These are phyloP conservation scores for Intellagama lesueurii DNA, from an alignment of 2,797 vertebrate genomes.

Conservation along the genomic window DNA sequence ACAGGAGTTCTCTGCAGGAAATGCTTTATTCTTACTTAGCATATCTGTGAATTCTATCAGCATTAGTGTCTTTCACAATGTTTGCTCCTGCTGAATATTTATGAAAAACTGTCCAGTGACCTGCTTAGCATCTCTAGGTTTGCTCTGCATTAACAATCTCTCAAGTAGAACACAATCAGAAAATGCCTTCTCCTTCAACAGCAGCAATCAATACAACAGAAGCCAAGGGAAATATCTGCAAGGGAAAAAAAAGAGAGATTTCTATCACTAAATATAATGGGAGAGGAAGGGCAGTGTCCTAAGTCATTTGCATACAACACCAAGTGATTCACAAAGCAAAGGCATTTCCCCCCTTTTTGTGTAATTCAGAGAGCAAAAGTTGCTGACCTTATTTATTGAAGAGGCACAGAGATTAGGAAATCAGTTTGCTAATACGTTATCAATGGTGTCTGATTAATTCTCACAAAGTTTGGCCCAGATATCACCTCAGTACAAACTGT, in stretches of 20 bases:
- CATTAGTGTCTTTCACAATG: constrained; percentile 74
- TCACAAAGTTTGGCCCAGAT: constrained; percentile 17
- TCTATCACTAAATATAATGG: constrained; percentile 51
- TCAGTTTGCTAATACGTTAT: constrained; percentile 3
- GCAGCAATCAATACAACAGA: constrained; percentile 68
- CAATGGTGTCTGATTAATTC: constrained; percentile 34
- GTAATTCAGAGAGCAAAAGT: neutral
- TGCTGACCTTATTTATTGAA: constrained; percentile 24
- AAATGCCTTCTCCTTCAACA: constrained; percentile 59
- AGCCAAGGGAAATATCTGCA: constrained; percentile 65
- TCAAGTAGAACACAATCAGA: constrained; percentile 68
- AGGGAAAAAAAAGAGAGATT: constrained; percentile 35
- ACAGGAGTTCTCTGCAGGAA: constrained; percentile 71
- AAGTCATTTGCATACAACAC: constrained; percentile 1
- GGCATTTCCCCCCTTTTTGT: neutral
- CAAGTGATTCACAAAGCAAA: neutral
- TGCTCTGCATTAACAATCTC: constrained; percentile 70
- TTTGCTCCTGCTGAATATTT: constrained; percentile 77
- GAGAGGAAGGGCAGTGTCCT: constrained; percentile 19
- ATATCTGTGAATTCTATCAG: constrained; percentile 75
- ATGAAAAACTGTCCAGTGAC: constrained; percentile 77
- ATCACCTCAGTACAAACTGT: neutral
- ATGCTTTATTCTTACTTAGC: constrained; percentile 73
- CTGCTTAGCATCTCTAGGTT: constrained; percentile 70
- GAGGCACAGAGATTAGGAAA: constrained; percentile 35